These are phyloP conservation scores for Drosophila paramelanica DNA, from an alignment of 2,888 invertebrate genomes.

Conservation along the genomic window DNA sequence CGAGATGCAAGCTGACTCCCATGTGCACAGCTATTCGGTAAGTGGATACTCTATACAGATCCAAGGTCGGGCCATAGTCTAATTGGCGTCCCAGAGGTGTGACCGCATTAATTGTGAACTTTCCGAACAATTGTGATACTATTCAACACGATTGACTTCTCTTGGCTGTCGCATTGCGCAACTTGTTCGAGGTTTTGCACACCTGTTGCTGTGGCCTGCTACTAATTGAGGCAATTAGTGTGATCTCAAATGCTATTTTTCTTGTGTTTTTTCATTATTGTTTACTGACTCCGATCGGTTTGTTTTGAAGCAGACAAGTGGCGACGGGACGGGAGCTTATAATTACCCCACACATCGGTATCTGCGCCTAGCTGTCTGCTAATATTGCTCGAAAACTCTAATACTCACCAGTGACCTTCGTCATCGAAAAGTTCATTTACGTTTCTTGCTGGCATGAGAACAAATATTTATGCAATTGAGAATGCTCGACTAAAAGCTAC, in stretches of 20 bases:
- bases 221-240: slow-evolving; percentile 75
- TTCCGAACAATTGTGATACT: slow-evolving; percentile 52
- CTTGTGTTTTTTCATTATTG: slow-evolving; percentile 48
- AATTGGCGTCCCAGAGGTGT: slow-evolving; percentile 70
- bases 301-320: slow-evolving; percentile 18
- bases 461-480: not conserved
- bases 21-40: slow-evolving; percentile 30
- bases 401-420: slow-evolving; percentile 67
- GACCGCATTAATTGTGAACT: slow-evolving; percentile 69
- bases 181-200: slow-evolving; percentile 61
- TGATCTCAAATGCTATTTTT: slow-evolving; percentile 61
- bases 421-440: slow-evolving; percentile 69
- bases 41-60: slow-evolving; percentile 24
- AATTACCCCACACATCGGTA: slow-evolving; percentile 52
- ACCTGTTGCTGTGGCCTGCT: slow-evolving; percentile 50
- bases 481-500: not conserved
- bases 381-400: slow-evolving; percentile 36
- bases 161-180: slow-evolving; percentile 54
- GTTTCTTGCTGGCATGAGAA: slow-evolving; percentile 51
- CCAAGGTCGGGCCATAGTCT: slow-evolving; percentile 63
- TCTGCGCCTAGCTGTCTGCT: slow-evolving; percentile 37
- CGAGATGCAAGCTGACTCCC: slow-evolving; percentile 10
- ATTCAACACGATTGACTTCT: slow-evolving; percentile 19
- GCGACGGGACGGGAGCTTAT: slow-evolving; percentile 23
- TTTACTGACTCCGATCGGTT: slow-evolving; percentile 55